These are phyloP conservation scores for Cardiocondyla obscurior DNA, from an alignment of 1,140 invertebrate genomes.

Conservation along the genomic window DNA sequence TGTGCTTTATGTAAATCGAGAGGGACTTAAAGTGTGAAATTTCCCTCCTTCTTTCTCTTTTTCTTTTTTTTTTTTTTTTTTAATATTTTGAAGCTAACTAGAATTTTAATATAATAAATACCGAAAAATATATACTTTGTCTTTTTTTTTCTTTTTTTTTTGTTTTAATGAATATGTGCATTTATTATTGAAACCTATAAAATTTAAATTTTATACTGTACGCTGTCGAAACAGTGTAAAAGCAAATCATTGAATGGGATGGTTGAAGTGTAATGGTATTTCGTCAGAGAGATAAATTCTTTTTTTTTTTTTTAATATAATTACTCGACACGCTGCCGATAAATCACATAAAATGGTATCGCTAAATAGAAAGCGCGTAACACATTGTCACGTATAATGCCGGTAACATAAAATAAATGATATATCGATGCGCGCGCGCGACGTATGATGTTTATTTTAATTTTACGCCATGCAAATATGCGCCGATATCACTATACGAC, in stretches of 20 bases:
- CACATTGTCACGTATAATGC: constrained; percentile 46
- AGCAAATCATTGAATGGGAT: background rate
- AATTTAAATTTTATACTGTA: constrained; percentile 9
- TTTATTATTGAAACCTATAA: background rate
- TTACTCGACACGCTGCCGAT: constrained; percentile 11
- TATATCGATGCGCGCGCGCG: constrained; percentile 19
- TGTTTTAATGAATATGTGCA: background rate
- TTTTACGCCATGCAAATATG: constrained; percentile 47
- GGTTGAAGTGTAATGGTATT: background rate
- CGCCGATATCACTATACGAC: constrained; percentile 9
- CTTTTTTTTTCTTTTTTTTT: background rate
- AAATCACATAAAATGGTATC: constrained; percentile 34
- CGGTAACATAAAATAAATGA: constrained; percentile 47
- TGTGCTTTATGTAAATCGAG: constrained; percentile 66
- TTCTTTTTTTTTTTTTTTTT: constrained; percentile 34
- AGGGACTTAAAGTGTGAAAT: constrained; percentile 62
- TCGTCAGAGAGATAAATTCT: background rate
- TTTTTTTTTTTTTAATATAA: constrained; percentile 47
- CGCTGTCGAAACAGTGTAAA: background rate
- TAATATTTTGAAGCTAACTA: background rate
- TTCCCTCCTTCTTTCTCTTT: constrained; percentile 41
- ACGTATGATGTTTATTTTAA: constrained; percentile 47
- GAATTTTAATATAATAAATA: background rate
- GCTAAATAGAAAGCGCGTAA: constrained; percentile 44
- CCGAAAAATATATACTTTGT: background rate